These are phyloP conservation scores for Limnothrissa miodon DNA, from an alignment of 2,113 vertebrate genomes.

Conservation along the genomic window DNA sequence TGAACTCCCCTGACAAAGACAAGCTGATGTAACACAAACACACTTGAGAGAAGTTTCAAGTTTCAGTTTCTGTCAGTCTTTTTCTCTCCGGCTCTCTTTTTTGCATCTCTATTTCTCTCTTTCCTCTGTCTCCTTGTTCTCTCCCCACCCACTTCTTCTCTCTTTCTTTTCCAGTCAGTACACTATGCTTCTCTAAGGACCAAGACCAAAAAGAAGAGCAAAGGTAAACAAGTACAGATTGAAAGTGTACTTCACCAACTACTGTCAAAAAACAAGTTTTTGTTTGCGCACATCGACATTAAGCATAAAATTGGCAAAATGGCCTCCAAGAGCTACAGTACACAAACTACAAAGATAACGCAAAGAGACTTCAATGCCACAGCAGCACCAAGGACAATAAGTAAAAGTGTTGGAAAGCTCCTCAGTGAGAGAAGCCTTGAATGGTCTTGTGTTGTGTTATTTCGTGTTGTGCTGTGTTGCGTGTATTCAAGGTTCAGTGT, in stretches of 20 bases:
- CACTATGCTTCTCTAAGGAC: constrained; percentile 79
- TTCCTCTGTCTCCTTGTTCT: neutral
- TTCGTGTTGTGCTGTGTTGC: neutral
- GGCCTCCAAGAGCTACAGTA: neutral
- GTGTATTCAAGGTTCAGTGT: neutral
- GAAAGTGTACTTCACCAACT: neutral
- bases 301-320: neutral
- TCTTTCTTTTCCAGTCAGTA: constrained; percentile 67
- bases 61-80: neutral
- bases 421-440: neutral
- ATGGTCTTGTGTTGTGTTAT: neutral
- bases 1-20: neutral
- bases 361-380: no score
- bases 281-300: neutral
- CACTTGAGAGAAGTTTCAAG: neutral
- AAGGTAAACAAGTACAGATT: constrained; percentile 60
- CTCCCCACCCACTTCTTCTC: constrained; percentile 41
- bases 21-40: neutral
- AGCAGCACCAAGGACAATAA: no score
- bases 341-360: neutral
- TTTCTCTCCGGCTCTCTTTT: neutral
- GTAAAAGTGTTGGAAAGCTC: neutral
- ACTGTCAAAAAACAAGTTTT: no score
- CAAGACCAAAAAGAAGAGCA: constrained; percentile 79
- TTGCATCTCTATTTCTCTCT: neutral